phyloP scores from a whole-genome alignment of 2,113 vertebrate genomes.

The Lepus timidus region DNA sequence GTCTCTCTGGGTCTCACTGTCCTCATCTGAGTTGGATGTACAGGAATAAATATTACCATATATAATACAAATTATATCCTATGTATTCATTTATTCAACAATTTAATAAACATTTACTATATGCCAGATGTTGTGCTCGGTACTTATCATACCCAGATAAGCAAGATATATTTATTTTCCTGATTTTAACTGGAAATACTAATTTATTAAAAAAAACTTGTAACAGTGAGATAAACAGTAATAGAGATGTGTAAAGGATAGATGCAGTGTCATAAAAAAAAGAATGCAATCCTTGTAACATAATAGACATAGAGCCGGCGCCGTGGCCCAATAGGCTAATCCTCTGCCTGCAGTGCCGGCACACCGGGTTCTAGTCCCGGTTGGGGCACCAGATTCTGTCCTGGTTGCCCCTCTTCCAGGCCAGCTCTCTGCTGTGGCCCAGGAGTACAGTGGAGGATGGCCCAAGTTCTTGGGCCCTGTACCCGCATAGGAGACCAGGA shows the following conservation, averaged over 20 bases:
- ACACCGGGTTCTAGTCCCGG: too few species aligned
- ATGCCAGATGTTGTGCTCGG: not conserved
- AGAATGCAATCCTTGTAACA: not conserved
- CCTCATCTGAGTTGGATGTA: conserved; percentile 35
- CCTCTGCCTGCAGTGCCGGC: too few species aligned
- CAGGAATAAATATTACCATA: not conserved
- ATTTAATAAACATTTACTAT: conserved; percentile 11
- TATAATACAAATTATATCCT: not conserved
- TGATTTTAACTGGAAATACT: conserved; percentile 5
- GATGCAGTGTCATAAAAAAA: not conserved
- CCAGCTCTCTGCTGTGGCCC: too few species aligned
- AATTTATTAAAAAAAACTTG: not conserved
- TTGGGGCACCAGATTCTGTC: too few species aligned
- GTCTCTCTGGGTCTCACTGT: not conserved
- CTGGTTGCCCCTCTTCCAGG: too few species aligned
- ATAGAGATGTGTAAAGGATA: not conserved
- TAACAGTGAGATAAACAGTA: not conserved
- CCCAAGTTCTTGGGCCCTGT: too few species aligned
- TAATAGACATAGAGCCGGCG: too few species aligned
- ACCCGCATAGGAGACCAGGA: too few species aligned
- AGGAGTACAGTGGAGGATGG: too few species aligned
- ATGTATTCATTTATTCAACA: not conserved
- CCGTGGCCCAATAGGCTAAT: too few species aligned
- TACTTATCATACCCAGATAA: not conserved
- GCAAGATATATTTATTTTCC: not conserved